Evolutionary conservation across 2,797 vertebrate genomes (phyloP).

Genomic region (Sebastes jordani): DNA sequence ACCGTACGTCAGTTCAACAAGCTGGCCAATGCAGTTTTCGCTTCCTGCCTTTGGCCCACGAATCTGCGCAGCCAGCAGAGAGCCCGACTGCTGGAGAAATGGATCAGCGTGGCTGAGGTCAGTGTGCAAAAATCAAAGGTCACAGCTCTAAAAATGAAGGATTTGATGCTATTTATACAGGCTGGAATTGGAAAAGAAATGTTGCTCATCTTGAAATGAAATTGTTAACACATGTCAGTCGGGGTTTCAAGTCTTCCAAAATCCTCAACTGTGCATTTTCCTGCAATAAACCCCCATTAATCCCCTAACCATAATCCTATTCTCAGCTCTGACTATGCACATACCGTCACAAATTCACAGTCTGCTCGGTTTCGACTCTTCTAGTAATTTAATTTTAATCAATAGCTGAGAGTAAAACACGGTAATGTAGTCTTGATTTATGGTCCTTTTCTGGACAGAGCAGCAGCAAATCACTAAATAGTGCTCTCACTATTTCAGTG

Average conservation of each 20-base stretch:
- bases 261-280: slow-evolving; percentile 38
- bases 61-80: slow-evolving; percentile 87
- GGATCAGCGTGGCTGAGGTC: slow-evolving; percentile 92
- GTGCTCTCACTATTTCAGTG: background rate
- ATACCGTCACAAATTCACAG: slow-evolving; percentile 17
- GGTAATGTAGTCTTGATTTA: background rate
- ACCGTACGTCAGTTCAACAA: slow-evolving; percentile 93
- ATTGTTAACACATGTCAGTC: background rate
- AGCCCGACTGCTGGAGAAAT: slow-evolving; percentile 90
- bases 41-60: slow-evolving; percentile 86
- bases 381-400: slow-evolving; percentile 12
- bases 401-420: slow-evolving; percentile 8
- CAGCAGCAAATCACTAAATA: background rate
- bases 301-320: slow-evolving; percentile 44
- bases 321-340: slow-evolving; percentile 28
- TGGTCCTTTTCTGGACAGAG: background rate
- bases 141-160: background rate
- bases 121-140: slow-evolving; percentile 13
- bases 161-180: background rate
- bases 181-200: background rate
- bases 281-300: slow-evolving; percentile 37
- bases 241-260: slow-evolving; percentile 9
- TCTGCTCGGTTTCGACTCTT: background rate
- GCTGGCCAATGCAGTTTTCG: slow-evolving; percentile 87
- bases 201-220: background rate